A percentile compares a stretch with the other conserved stretches of the same genome.
These are phyloP conservation scores for Lasioglossum malachurum DNA, from an alignment of 2,888 invertebrate species.

Conservation along the genomic window DNA sequence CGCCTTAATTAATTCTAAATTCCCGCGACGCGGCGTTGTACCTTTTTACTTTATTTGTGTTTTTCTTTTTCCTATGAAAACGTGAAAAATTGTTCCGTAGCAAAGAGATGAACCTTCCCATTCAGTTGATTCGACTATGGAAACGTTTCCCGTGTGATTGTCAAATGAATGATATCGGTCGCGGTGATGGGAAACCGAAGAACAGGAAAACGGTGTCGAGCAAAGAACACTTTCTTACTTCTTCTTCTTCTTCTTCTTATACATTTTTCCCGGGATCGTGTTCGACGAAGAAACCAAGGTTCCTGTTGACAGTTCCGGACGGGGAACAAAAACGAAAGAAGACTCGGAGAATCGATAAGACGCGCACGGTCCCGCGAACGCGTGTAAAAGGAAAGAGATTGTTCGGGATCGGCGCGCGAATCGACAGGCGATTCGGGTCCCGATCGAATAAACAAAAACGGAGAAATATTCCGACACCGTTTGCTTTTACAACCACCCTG, in stretches of 20 bases:
- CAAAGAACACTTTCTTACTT: background rate
- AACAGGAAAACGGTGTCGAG: constrained; percentile 17
- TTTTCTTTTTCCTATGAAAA: constrained; percentile 47
- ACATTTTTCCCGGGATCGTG: background rate
- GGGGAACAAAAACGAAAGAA: background rate
- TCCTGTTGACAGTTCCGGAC: background rate
- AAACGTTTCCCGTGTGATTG: constrained; percentile 48
- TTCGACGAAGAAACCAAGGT: background rate
- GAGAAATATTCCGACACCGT: constrained; percentile 6
- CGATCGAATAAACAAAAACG: background rate
- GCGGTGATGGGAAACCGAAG: constrained; percentile 12
- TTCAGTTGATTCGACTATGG: constrained; percentile 49
- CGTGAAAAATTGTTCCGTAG: constrained; percentile 60
- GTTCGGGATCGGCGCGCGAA: background rate
- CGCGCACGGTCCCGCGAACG: background rate
- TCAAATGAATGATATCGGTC: constrained; percentile 42
- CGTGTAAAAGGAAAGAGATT: background rate
- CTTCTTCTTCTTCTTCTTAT: background rate
- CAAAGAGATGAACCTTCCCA: constrained; percentile 46
- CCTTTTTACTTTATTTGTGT: constrained; percentile 7
- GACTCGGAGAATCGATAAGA: background rate
- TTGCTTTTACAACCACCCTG: background rate
- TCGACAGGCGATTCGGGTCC: background rate
- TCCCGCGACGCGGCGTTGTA: constrained; percentile 24
- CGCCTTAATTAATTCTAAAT: constrained; percentile 31